Percentiles rank a stretch among this genome's conserved stretches.
Conservation (phyloP, 2,797 vertebrate species). For the Anguilla obscura region DNA sequence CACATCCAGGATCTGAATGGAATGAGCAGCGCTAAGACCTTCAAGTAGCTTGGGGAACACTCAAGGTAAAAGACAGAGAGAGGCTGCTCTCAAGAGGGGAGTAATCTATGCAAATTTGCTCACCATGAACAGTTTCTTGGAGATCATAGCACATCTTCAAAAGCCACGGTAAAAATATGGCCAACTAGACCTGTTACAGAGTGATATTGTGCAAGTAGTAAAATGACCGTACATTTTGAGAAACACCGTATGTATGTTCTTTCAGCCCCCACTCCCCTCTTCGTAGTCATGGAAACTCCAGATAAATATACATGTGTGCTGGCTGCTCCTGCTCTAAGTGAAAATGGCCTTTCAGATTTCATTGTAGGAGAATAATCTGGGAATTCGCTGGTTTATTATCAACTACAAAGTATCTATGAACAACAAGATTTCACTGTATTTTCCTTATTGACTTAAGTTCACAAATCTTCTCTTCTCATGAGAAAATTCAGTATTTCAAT, state of each 20-base stretch:
- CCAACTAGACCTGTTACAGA: not conserved
- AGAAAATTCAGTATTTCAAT: too few species aligned
- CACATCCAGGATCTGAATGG: not conserved
- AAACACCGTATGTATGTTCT: not conserved
- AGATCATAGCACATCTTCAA: not conserved
- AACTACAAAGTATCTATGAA: not conserved
- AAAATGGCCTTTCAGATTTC: not conserved
- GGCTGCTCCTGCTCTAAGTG: not conserved
- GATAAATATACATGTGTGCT: not conserved
- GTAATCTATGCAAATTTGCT: not conserved
- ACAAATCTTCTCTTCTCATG: too few species aligned
- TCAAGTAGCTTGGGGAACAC: not conserved
- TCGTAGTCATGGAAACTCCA: conserved; percentile 3
- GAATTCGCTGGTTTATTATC: not conserved
- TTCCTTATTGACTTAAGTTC: too few species aligned
- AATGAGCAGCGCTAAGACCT: not conserved
- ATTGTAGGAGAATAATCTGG: not conserved
- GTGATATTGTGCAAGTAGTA: not conserved
- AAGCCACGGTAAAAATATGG: not conserved
- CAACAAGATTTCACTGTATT: too few species aligned
- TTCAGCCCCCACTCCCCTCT: not conserved
- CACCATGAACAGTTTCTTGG: not conserved
- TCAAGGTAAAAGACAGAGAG: not conserved
- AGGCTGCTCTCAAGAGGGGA: not conserved
- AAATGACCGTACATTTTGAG: not conserved